Conservation (phyloP, 1,140 invertebrate genomes). For the Penaeus chinensis region DNA sequence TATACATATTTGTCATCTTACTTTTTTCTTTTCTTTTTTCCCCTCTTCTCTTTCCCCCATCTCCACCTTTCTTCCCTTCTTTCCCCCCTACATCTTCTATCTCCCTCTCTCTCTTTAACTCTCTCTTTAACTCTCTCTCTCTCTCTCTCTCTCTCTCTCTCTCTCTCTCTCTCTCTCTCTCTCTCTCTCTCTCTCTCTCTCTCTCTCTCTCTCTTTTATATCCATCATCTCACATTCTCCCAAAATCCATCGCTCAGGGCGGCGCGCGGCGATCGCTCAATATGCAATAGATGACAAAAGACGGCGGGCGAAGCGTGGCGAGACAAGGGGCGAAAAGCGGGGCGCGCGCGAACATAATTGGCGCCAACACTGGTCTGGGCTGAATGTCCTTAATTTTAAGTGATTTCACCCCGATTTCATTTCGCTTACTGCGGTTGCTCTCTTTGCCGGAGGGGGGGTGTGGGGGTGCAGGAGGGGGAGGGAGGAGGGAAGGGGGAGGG, state of each 20-base stretch:
- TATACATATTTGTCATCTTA: no score
- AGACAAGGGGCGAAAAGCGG: neutral
- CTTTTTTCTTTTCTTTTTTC: neutral
- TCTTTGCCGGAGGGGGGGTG: neutral
- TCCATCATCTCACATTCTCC: conserved; percentile 27
- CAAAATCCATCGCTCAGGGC: neutral
- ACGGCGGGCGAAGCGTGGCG: conserved; percentile 4
- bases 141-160: neutral
- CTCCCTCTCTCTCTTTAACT: neutral
- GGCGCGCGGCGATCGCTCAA: conserved; percentile 17
- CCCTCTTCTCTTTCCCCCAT: neutral
- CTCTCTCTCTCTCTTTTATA: conserved; percentile 1
- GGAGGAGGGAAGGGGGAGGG: no score
- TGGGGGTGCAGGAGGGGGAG: no score
- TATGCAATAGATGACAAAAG: conserved; percentile 21
- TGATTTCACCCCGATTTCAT: conserved; percentile 28
- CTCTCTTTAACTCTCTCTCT: neutral
- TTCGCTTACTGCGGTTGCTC: conserved; percentile 7
- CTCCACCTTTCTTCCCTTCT: neutral
- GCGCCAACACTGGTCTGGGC: conserved; percentile 30
- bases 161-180: neutral
- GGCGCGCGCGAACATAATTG: conserved; percentile 15
- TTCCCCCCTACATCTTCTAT: neutral
- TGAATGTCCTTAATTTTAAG: conserved; percentile 38
- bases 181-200: neutral